These are phyloP conservation scores for Ormyrus labotus DNA, from an alignment of 2,888 invertebrate species.

Conservation along the genomic window DNA sequence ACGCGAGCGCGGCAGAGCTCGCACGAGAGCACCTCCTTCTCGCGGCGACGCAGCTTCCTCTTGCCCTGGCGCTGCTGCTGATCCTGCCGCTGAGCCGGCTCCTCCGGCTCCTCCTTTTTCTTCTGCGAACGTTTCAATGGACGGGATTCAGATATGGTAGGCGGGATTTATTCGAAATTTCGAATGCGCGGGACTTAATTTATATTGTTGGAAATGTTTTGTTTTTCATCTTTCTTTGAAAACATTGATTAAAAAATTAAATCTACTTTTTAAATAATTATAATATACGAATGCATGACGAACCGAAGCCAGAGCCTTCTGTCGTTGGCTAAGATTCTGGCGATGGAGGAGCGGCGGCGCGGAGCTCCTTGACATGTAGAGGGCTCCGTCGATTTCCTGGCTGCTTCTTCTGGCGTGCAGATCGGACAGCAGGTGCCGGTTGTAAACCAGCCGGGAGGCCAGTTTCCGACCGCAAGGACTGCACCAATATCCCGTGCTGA, in stretches of 20 bases:
- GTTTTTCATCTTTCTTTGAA: not conserved
- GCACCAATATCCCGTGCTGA: slow-evolving; percentile 74
- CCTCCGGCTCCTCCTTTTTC: not conserved
- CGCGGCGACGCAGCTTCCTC: slow-evolving; percentile 69
- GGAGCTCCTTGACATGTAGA: slow-evolving; percentile 60
- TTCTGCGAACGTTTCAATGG: slow-evolving; percentile 10
- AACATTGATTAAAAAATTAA: not conserved
- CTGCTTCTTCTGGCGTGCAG: slow-evolving; percentile 78
- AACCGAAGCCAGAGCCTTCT: slow-evolving; percentile 50
- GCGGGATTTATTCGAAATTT: too few species aligned
- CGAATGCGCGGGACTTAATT: not conserved
- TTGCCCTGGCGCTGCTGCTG: not conserved
- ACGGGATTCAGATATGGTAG: not conserved
- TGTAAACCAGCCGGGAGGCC: slow-evolving; percentile 85
- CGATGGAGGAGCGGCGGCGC: slow-evolving; percentile 21
- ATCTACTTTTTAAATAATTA: not conserved
- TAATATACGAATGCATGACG: not conserved
- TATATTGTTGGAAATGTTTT: too few species aligned
- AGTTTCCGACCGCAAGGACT: slow-evolving; percentile 87
- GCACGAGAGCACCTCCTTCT: slow-evolving; percentile 81
- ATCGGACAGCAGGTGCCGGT: slow-evolving; percentile 85
- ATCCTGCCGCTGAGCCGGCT: not conserved
- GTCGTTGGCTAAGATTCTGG: slow-evolving; percentile 41
- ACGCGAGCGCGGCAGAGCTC: slow-evolving; percentile 85
- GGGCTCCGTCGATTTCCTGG: slow-evolving; percentile 79